Conservation (phyloP, 1,140 invertebrate species). For the Dreissena rostriformis region DNA sequence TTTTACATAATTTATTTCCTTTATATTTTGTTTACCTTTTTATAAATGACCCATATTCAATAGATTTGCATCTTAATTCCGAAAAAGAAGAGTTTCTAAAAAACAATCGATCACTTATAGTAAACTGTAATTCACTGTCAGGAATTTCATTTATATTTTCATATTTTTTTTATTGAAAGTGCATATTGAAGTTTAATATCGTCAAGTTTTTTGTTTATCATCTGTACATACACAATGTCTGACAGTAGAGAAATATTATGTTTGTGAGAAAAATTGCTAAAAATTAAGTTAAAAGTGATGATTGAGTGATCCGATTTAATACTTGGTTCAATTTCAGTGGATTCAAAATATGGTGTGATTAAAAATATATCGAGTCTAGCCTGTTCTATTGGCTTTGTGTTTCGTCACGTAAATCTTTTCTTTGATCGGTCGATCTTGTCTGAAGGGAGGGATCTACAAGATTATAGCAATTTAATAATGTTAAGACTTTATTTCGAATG, state of each 20-base stretch:
- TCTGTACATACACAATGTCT: not conserved
- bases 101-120: not conserved
- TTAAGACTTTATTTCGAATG: no score
- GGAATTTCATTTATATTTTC: conserved; percentile 21
- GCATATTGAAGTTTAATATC: not conserved
- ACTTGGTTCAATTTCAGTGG: no score
- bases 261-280: not conserved
- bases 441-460: no score
- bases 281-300: not conserved
- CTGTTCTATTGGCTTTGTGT: no score
- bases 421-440: no score
- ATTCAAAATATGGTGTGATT: no score
- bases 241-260: not conserved
- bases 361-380: not conserved
- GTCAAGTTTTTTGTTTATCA: no score
- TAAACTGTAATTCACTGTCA: conserved; percentile 23
- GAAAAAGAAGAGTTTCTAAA: conserved; percentile 35
- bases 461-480: no score
- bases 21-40: no score
- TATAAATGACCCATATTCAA: not conserved
- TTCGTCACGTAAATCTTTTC: not conserved
- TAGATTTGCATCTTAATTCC: conserved; percentile 21
- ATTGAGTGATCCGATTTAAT: not conserved
- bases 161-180: not conserved
- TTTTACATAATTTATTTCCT: no score